Conservation (phyloP, 2,797 vertebrate genomes). For the Sebastes melanostomus region DNA sequence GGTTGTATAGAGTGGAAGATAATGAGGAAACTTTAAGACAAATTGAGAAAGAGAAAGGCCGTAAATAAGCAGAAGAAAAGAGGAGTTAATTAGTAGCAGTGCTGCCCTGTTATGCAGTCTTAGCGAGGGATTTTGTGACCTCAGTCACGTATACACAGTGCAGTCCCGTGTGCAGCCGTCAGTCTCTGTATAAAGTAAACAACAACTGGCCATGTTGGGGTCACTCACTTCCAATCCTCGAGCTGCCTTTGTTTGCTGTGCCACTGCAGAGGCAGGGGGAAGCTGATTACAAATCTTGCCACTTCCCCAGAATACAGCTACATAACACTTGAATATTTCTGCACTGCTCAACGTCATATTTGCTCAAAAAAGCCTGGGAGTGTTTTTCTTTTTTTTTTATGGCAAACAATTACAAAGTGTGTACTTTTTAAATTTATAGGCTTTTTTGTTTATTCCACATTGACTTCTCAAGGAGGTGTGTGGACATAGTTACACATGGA, state of each 20-base stretch:
- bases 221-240: conserved; percentile 66
- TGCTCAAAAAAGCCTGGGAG: not conserved
- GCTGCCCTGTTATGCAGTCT: conserved; percentile 16
- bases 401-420: not conserved
- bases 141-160: conserved; percentile 71
- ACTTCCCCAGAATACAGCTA: conserved; percentile 65
- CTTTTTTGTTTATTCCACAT: not conserved
- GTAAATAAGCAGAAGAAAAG: conserved; percentile 22
- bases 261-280: conserved; percentile 47
- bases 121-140: conserved; percentile 53
- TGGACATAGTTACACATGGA: too few species aligned
- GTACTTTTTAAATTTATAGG: not conserved
- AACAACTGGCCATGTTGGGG: conserved; percentile 56
- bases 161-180: conserved; percentile 24
- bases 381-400: not conserved
- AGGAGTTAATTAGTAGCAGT: conserved; percentile 44
- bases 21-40: conserved; percentile 42
- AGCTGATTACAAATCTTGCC: conserved; percentile 63
- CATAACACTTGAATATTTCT: conserved; percentile 34
- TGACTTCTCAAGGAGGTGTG: too few species aligned
- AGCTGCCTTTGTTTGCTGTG: conserved; percentile 73
- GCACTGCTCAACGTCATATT: conserved; percentile 22
- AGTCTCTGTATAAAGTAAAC: conserved; percentile 70
- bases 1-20: conserved; percentile 14
- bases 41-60: conserved; percentile 2